Percentiles rank a stretch among this genome's conserved stretches.
phyloP scores from a whole-genome alignment of 2,888 invertebrate genomes.

The Caenorhabditis panamensis region DNA sequence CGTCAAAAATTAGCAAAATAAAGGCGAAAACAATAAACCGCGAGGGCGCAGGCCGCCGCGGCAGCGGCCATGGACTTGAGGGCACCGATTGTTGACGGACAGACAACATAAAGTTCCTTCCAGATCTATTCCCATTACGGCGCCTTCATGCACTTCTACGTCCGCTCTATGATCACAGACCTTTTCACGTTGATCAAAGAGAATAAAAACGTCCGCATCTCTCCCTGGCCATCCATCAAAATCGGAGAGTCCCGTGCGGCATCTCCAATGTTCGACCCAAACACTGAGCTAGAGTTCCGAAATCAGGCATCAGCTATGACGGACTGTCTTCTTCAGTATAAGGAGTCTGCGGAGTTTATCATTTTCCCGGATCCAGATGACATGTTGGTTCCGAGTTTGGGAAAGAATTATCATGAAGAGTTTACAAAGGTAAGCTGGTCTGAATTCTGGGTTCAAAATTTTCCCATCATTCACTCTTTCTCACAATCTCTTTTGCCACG shows the following conservation, averaged over 20 bases:
- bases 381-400: conserved; percentile 71
- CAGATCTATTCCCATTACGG: conserved; percentile 77
- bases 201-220: conserved; percentile 64
- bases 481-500: not conserved
- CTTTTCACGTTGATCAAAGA: conserved; percentile 66
- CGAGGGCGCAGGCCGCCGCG: no score
- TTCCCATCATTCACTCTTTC: no score
- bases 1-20: no score
- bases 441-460: no score
- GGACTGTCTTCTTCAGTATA: conserved; percentile 76
- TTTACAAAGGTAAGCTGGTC: conserved; percentile 59
- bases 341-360: conserved; percentile 73
- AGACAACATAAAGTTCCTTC: no score
- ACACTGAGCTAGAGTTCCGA: conserved; percentile 76
- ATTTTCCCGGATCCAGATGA: conserved; percentile 76
- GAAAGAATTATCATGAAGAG: conserved; percentile 71
- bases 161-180: conserved; percentile 76
- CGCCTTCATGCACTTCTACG: conserved; percentile 76
- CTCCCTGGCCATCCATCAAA: conserved; percentile 71
- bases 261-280: conserved; percentile 70
- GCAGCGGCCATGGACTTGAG: no score
- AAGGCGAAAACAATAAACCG: no score
- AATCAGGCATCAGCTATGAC: conserved; percentile 79
- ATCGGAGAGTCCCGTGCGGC: conserved; percentile 66
- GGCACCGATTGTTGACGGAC: no score